These are phyloP conservation scores for Takifugu rubripes DNA, from an alignment of 2,797 vertebrate genomes.

Conservation along the genomic window DNA sequence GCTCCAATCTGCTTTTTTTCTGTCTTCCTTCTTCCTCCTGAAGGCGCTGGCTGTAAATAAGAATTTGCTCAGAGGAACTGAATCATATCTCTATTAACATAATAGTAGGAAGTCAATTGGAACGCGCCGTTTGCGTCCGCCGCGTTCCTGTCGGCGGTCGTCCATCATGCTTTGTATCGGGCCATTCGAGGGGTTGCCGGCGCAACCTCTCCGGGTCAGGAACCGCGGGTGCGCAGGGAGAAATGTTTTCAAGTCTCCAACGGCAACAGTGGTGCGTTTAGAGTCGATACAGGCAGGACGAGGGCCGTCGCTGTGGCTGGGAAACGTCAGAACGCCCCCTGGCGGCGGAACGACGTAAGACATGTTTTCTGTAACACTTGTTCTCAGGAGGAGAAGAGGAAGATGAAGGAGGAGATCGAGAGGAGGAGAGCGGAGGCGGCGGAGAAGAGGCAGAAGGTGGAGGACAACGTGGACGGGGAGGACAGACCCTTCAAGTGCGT, in stretches of 20 bases:
- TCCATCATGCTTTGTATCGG: too few relatives aligned
- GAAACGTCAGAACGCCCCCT: neutral
- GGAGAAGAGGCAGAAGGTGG: constrained; percentile 93
- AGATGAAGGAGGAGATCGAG: constrained; percentile 97
- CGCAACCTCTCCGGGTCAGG: neutral
- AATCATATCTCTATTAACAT: constrained; percentile 33
- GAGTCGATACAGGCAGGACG: constrained; percentile 18
- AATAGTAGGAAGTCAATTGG: constrained; percentile 39
- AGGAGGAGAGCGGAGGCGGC: constrained; percentile 94
- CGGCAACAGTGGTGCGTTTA: constrained; percentile 29
- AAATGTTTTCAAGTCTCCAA: constrained; percentile 22
- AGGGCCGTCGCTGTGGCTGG: neutral
- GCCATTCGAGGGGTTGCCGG: too few relatives aligned
- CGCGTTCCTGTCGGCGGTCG: constrained; percentile 7
- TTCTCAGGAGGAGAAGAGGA: constrained; percentile 91
- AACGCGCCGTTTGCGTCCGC: constrained; percentile 17
- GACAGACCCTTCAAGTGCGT: constrained; percentile 92
- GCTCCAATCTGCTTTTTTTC: constrained; percentile 20
- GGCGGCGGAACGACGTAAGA: neutral
- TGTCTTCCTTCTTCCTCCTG: constrained; percentile 1
- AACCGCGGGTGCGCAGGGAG: constrained; percentile 16
- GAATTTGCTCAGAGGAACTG: constrained; percentile 39
- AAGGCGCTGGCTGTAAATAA: constrained; percentile 41
- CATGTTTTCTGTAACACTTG: neutral
- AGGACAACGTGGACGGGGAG: constrained; percentile 80